phyloP scores from a whole-genome alignment of 2,888 invertebrate genomes.

The Pegoplata infirma region DNA sequence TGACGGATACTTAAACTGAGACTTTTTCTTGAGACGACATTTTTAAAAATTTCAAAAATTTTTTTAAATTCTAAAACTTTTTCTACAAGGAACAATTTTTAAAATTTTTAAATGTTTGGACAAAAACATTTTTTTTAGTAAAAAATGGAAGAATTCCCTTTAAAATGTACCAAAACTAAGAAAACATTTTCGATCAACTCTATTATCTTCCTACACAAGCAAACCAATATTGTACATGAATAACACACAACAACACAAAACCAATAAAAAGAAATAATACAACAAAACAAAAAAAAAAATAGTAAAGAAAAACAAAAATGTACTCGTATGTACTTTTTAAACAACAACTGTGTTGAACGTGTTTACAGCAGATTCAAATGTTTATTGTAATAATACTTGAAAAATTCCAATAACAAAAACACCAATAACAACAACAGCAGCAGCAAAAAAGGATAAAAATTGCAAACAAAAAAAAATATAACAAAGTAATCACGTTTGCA shows the following conservation, averaged over 20 bases:
- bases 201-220: not conserved
- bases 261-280: constrained; percentile 24
- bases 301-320: not conserved
- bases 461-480: constrained; percentile 33
- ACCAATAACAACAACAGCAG: not conserved
- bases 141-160: no score
- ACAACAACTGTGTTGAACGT: constrained; percentile 29
- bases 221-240: not conserved
- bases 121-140: no score
- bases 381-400: constrained; percentile 30
- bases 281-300: constrained; percentile 5
- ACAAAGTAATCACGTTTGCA: constrained; percentile 59
- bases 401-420: constrained; percentile 3
- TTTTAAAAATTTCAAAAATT: no score
- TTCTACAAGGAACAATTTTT: no score
- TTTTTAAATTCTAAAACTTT: no score
- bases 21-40: no score
- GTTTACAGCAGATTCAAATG: constrained; percentile 41
- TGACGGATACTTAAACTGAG: no score
- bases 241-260: not conserved
- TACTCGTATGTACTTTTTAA: constrained; percentile 6
- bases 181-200: no score
- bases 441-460: not conserved
- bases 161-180: no score
- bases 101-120: no score